These are phyloP conservation scores for Monopis laevigella DNA, from an alignment of 2,888 invertebrate species.

Conservation along the genomic window DNA sequence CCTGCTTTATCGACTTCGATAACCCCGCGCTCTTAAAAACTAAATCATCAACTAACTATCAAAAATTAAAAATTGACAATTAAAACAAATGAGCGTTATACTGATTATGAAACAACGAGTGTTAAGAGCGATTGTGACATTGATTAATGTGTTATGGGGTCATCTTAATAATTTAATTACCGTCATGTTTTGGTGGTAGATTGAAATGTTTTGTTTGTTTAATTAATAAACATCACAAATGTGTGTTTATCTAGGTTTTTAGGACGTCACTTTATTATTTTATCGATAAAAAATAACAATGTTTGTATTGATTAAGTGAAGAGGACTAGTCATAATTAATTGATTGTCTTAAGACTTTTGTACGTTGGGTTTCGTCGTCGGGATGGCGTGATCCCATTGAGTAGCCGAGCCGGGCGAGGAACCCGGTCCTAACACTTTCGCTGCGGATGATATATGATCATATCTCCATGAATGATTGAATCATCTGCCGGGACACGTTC, in stretches of 20 bases:
- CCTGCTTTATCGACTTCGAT: slow-evolving; percentile 5
- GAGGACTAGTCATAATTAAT: too few species aligned
- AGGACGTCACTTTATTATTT: too few species aligned
- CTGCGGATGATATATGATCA: slow-evolving; percentile 60
- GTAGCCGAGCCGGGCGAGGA: slow-evolving; percentile 27
- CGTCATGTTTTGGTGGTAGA: too few species aligned
- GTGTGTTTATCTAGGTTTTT: slow-evolving; percentile 1
- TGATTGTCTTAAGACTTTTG: too few species aligned
- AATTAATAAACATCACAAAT: too few species aligned
- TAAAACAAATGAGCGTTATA: slow-evolving; percentile 9
- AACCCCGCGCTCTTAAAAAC: slow-evolving; percentile 1
- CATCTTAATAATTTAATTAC: slow-evolving; percentile 8
- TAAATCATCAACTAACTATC: slow-evolving; percentile 8
- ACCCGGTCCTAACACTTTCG: slow-evolving; percentile 53
- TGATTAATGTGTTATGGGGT: slow-evolving; percentile 4
- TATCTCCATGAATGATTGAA: slow-evolving; percentile 63
- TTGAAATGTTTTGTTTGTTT: too few species aligned
- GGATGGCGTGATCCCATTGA: slow-evolving; percentile 47
- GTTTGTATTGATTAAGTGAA: too few species aligned
- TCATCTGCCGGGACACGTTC: slow-evolving; percentile 60
- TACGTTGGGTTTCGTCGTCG: too few species aligned
- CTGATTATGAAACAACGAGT: slow-evolving; percentile 2
- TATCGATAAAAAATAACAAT: too few species aligned
- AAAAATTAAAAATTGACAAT: slow-evolving; percentile 1
- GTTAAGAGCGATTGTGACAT: background rate